Percentiles rank a stretch among this genome's conserved stretches.
Conservation (phyloP, 30 jellyfish, hydroid and myxozoan genomes). For the Hydractinia symbiolongicarpus region DNA sequence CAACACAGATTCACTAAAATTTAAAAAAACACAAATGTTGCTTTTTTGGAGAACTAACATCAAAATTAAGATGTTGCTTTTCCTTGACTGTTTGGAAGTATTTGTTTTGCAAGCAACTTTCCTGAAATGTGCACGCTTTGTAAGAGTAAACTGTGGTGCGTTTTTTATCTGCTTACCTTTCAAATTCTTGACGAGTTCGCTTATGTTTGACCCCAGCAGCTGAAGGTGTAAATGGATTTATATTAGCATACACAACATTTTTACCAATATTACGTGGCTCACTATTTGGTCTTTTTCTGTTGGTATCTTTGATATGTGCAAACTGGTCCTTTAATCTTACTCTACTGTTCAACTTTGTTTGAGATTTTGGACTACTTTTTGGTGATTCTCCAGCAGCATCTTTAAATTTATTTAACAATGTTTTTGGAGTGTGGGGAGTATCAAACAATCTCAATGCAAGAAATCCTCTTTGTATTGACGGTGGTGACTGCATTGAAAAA, state of each 20-base stretch:
- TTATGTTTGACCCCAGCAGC: conserved; percentile 51
- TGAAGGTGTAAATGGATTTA: conserved; percentile 82
- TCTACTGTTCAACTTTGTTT: conserved; percentile 25
- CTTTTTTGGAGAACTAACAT: too few relatives aligned
- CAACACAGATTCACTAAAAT: conserved; percentile 58
- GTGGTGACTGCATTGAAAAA: conserved; percentile 56
- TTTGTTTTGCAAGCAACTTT: too few relatives aligned
- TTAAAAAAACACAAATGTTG: too few relatives aligned
- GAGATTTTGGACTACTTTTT: neutral
- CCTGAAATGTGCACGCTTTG: neutral
- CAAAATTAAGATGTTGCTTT: too few relatives aligned
- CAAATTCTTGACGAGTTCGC: conserved; percentile 51
- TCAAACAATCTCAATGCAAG: conserved; percentile 65
- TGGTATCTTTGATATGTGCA: conserved; percentile 21
- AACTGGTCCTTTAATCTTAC: conserved; percentile 40
- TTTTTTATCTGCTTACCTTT: conserved; percentile 32
- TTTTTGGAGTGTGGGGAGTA: conserved; percentile 91
- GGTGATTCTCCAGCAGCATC: conserved; percentile 27
- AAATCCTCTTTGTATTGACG: conserved; percentile 75
- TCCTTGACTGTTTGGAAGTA: too few relatives aligned
- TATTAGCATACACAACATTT: conserved; percentile 72
- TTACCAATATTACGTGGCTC: conserved; percentile 41
- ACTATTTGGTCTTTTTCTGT: conserved; percentile 56
- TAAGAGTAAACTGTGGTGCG: neutral
- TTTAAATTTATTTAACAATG: conserved; percentile 60